phyloP scores from a whole-genome alignment of 2,888 invertebrate genomes.

The Desoria tigrina region DNA sequence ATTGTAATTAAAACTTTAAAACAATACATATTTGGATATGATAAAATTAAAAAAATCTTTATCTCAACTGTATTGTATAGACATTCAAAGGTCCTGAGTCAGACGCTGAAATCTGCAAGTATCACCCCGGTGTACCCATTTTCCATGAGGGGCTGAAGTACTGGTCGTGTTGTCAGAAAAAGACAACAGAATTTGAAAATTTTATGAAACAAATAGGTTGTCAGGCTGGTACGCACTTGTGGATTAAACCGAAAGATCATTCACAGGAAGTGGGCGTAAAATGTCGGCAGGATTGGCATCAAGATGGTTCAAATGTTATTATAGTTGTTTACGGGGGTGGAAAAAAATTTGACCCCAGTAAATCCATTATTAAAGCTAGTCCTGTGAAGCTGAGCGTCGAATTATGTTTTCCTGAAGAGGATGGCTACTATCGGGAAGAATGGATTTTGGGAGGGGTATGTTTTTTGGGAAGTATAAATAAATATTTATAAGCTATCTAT shows the following conservation, averaged over 20 bases:
- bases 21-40: no score
- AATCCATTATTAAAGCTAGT: constrained; percentile 76
- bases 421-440: constrained; percentile 72
- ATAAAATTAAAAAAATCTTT: no score
- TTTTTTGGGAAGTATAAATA: no score
- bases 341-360: constrained; percentile 80
- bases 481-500: constrained; percentile 10
- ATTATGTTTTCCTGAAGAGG: constrained; percentile 76
- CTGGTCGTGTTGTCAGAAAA: constrained; percentile 93
- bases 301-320: constrained; percentile 80
- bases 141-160: constrained; percentile 97
- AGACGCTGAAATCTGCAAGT: constrained; percentile 67
- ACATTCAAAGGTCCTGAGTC: constrained; percentile 69
- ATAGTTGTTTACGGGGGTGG: constrained; percentile 76
- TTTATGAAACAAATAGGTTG: constrained; percentile 94
- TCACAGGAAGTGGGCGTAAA: constrained; percentile 39
- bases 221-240: constrained; percentile 77
- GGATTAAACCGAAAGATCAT: constrained; percentile 69
- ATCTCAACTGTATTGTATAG: no score
- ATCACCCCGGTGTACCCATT: constrained; percentile 86
- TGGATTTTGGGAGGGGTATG: constrained; percentile 80
- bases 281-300: constrained; percentile 94
- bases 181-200: constrained; percentile 88
- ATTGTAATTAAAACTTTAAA: constrained; percentile 6
- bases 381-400: constrained; percentile 75